Evolutionary conservation across 2,888 invertebrate genomes (phyloP), one percentile per base, ranked within the genome.

Genomic region (Pecten maximus): DNA sequence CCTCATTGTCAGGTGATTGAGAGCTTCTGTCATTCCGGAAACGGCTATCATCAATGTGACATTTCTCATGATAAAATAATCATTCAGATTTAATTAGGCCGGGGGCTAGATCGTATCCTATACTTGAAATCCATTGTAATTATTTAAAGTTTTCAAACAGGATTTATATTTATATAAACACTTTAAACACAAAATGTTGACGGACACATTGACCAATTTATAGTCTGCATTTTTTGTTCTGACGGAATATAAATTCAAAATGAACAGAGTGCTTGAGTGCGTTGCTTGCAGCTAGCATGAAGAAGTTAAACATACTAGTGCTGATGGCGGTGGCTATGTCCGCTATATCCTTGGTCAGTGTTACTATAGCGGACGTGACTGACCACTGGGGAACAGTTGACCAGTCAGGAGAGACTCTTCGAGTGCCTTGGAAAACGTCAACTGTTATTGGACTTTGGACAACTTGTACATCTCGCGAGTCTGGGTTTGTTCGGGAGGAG

Each of bases 1-100:
- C 16, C 10, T 74, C 2, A 35, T 74, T 74, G 74, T 74, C 74
- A 35, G 6, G 35, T 74, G 74, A 74, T 74, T 74, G 35, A 74
- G 35, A 74, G 16, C 74, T 74, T 74, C 74, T 74, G 74, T 74
- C 74, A 74, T 74, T 28, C 23, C 74, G 74, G 74, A 74, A 74
- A 74, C 74, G 10, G 2, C 74, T 74, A 35, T 74, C 74, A 74
- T 74, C 74, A 74, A 74, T 15, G 74, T 74, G 74, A 74, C 74
- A 74, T 74, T 74, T 74, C 35, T 28, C 74, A 28, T 74, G 74
- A 74, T 74, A 74, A 35, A 35, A 74, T 35, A 35, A 74, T 74
- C 74, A 74, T 35, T 74, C 74, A 28, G 35, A 28, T 74, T 74
- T 74, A 74, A 74, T 74, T 74, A 74, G 74, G 35, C 74, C 74